Conservation (phyloP, 2,888 invertebrate genomes). For the Hemaris fuciformis region DNA sequence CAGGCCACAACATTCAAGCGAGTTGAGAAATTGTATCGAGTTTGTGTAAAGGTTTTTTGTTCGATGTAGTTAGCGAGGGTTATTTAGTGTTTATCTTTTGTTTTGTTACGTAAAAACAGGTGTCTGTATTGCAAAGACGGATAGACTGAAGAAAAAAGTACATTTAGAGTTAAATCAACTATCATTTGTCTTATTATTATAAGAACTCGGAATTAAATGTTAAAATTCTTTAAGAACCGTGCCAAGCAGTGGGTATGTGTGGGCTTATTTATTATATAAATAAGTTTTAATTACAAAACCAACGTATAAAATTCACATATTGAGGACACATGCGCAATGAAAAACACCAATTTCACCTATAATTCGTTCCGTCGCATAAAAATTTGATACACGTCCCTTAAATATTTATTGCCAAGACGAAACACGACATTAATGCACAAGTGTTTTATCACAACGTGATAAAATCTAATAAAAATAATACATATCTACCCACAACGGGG, state of each 20-base stretch:
- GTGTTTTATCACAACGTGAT: conserved; percentile 1
- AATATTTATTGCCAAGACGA: background rate
- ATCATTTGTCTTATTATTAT: no score
- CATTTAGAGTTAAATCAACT: no score
- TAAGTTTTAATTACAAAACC: background rate
- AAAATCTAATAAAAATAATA: conserved; percentile 3
- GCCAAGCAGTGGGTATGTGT: no score
- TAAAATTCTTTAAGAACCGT: no score
- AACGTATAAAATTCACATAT: background rate
- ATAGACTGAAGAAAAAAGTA: no score
- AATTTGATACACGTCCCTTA: background rate
- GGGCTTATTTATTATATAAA: no score
- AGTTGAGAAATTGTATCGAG: background rate
- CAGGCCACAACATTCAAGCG: background rate
- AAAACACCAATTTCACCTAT: background rate
- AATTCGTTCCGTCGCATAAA: background rate
- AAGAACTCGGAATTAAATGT: no score
- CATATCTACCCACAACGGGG: background rate
- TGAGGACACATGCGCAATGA: background rate
- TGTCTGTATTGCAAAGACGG: no score
- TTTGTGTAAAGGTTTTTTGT: background rate
- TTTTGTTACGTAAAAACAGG: background rate
- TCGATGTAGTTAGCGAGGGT: background rate
- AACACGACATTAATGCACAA: background rate
- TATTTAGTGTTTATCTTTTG: background rate